Evolutionary conservation across 2,113 vertebrate species (phyloP), one percentile per base, ranked within the genome.

Genomic region (Limanda limanda): DNA sequence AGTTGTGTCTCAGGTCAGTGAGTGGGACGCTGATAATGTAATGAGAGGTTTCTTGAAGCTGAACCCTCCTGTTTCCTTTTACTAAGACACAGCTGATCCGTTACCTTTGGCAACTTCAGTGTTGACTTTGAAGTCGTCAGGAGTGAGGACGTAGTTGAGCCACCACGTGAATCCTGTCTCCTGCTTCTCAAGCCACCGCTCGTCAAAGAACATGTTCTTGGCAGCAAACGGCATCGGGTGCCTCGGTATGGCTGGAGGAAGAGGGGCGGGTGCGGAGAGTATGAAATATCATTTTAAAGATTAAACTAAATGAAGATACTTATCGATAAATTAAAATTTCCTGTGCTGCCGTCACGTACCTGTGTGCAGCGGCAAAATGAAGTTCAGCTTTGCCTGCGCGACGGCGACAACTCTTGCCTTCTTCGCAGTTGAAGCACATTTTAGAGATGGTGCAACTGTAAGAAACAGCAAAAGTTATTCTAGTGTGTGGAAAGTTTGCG

Each of bases 181-280:
- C 80, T 99, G 97, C 88, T 99, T 99, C 81, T 98, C 97, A 24
- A 96, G 96, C 97, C 98, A 99, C 10, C 97, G 93, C 58, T 99
- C 98, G 51, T 99, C 97, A 1, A 97, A 99, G 92, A 99, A 99
- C 96, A 99, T 96, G 79, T 98, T 99, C 87, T 96, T 97, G 40
- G 97, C 97, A 64, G 95, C 97, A 88, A 98, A 99, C 1, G 97
- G 97, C 95, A 98, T 93, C 0, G 97, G 97, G 60, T 99, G 97
- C 42, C 97, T 95, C 17, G 97, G 98, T 67, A 98, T 95, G 48
- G 79, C 97, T 99, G 86, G 1, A n/a, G 47, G 24, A 35, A 15
- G 61, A 37, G 5, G 31, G 6, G 7, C 3, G 0, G 2, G n/a
- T 1, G 5, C 0, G 48, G 0, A 10, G 0, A 4, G 47, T 0